Base-by-base conservation (phyloP, 2,113 vertebrate species). In the Coregonus clupeaformis region DNA sequence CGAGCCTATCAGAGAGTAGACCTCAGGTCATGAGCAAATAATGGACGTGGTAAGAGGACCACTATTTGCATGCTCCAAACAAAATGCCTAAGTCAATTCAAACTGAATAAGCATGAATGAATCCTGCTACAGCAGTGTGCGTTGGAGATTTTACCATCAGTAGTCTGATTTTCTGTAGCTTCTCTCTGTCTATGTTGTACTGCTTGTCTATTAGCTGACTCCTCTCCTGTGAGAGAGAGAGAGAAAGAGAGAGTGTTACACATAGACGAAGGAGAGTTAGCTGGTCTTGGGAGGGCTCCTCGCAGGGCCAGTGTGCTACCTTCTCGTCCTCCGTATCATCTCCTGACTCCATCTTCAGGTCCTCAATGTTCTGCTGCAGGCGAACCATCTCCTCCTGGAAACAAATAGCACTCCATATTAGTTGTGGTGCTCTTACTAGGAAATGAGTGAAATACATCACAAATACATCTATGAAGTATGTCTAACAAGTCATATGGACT, bases 141-240 rank as follows among this genome's bases (percentile, higher is more conserved):
- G 12, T 30, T 14, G 30, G 52, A 68, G 32, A 4, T 11, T 47
- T 95, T 84, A 98, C 97, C 96, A 98, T 90, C 18, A 99, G 89
- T 71, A 99, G 91, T 0, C 97, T 94, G 78, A 98, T 97, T 92
- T 96, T 98, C 77, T 98, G 96, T 3, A 99, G 94, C 52, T 98
- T 99, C n/a, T 97, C 97, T 82, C 92, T 89, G 82, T 99, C 97
- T 13, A 89, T 81, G 80, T 89, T 91, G 89, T 97, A 94, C 74
- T 96, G 95, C 79, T 94, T 92, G 69, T 98, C 94, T 78, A 99
- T 95, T 32, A 95, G 82, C 71, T 91, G 88, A 77, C 89, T 92
- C 13, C 94, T 92, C 87, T 99, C 96, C 97, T 99, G 82, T 24
- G 12, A 14, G 12, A 63, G 29, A 27, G 4, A 63, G 16, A 3